Percentiles rank a stretch among this genome's conserved stretches.
These are phyloP conservation scores for Lacerta agilis DNA, from an alignment of 2,797 vertebrate species.

Conservation along the genomic window DNA sequence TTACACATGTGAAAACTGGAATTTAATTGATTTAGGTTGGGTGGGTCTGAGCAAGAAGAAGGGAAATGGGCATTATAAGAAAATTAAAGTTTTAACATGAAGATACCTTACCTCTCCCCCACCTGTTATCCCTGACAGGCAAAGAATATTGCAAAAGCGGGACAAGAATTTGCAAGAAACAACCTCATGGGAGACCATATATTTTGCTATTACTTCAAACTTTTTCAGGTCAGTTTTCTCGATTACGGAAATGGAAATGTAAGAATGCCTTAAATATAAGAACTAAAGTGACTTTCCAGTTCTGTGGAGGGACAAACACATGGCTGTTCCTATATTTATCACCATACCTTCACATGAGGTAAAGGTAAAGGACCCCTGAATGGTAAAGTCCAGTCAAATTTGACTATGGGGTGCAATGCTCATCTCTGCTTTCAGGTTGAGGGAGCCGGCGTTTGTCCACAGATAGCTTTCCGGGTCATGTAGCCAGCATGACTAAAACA, in stretches of 20 bases:
- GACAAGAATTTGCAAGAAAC: constrained; percentile 91
- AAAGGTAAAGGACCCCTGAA: too few relatives aligned
- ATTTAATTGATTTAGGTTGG: background rate
- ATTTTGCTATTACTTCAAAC: constrained; percentile 96
- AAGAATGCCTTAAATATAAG: background rate
- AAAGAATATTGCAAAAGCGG: constrained; percentile 88
- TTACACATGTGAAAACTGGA: background rate
- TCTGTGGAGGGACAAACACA: background rate
- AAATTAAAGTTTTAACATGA: background rate
- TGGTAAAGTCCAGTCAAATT: too few relatives aligned
- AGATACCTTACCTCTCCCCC: background rate
- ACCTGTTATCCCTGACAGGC: constrained; percentile 77
- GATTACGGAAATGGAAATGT: background rate
- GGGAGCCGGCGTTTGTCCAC: too few relatives aligned
- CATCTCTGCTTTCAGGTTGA: too few relatives aligned
- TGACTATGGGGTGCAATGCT: too few relatives aligned
- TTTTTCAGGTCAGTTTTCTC: constrained; percentile 89
- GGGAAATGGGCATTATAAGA: background rate
- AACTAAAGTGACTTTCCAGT: background rate
- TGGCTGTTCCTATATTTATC: background rate
- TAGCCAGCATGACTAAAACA: too few relatives aligned
- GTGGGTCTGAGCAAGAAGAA: background rate
- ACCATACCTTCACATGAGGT: background rate
- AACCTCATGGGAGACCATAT: constrained; percentile 92
- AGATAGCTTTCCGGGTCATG: too few relatives aligned